Evolutionary conservation across 2,113 vertebrate genomes (phyloP).

Genomic region (Nanorana parkeri): DNA sequence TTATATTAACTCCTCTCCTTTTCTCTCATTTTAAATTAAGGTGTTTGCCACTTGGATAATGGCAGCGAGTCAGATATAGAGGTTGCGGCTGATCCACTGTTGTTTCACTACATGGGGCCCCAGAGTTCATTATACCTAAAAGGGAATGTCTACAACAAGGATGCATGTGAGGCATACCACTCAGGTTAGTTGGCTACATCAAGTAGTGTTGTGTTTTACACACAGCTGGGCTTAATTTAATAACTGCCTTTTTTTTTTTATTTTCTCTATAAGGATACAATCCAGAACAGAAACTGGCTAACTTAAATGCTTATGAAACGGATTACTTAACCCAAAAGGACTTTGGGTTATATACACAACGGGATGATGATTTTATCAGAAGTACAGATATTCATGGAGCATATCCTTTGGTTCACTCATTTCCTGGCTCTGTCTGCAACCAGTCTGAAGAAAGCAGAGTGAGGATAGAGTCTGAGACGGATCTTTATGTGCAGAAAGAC

Average conservation of each 20-base stretch:
- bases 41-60: constrained; percentile 84
- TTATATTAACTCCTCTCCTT: not conserved
- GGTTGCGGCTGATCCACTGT: constrained; percentile 80
- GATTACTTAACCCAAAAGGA: constrained; percentile 78
- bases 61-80: constrained; percentile 89
- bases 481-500: constrained; percentile 68
- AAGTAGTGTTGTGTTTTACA: not conserved
- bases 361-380: constrained; percentile 79
- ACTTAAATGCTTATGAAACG: constrained; percentile 74
- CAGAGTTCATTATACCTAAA: constrained; percentile 78
- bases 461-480: constrained; percentile 70
- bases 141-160: constrained; percentile 76
- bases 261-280: constrained; percentile 72
- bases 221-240: not conserved
- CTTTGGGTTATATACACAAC: constrained; percentile 66
- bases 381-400: constrained; percentile 46
- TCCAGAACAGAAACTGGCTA: constrained; percentile 73
- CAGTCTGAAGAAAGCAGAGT: constrained; percentile 68
- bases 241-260: not conserved
- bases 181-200: constrained; percentile 65
- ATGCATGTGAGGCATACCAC: constrained; percentile 71
- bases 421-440: constrained; percentile 63
- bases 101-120: constrained; percentile 84
- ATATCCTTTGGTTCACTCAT: constrained; percentile 61
- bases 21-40: constrained; percentile 66